Conservation (phyloP, 2,113 vertebrate genomes). For the Cyanoliseus patagonus region DNA sequence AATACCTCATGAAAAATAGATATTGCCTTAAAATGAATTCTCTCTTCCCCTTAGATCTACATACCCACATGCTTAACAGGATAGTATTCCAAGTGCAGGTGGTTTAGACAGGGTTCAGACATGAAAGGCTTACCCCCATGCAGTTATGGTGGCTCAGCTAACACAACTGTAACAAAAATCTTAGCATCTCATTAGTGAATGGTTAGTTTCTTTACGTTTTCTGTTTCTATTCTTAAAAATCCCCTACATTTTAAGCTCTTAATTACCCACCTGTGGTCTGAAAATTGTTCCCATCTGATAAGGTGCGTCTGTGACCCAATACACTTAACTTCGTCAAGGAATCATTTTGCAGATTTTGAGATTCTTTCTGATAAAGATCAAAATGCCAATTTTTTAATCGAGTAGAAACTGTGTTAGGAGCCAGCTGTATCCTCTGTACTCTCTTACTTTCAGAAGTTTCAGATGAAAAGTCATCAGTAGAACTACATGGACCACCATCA, state of each 20-base stretch:
- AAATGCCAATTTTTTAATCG: background rate
- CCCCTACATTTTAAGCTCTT: background rate
- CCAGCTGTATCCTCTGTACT: background rate
- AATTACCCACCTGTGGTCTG: conserved; percentile 49
- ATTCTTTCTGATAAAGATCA: background rate
- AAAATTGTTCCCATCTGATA: conserved; percentile 62
- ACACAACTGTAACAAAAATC: background rate
- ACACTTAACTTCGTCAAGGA: background rate
- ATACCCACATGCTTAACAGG: background rate
- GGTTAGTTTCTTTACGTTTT: background rate
- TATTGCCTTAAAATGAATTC: background rate
- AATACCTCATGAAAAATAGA: background rate
- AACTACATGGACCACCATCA: background rate
- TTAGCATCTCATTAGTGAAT: background rate
- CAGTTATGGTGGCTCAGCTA: background rate
- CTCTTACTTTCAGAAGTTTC: background rate
- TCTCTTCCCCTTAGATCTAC: background rate
- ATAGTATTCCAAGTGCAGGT: background rate
- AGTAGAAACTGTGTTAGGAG: background rate
- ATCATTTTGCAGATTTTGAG: background rate
- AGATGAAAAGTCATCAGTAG: background rate
- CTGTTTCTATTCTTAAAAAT: background rate
- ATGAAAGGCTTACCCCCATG: background rate
- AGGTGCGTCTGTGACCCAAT: conserved; percentile 38
- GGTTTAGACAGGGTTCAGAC: background rate